Conservation (phyloP, 2,797 vertebrate species). For the Fundulus diaphanus region DNA sequence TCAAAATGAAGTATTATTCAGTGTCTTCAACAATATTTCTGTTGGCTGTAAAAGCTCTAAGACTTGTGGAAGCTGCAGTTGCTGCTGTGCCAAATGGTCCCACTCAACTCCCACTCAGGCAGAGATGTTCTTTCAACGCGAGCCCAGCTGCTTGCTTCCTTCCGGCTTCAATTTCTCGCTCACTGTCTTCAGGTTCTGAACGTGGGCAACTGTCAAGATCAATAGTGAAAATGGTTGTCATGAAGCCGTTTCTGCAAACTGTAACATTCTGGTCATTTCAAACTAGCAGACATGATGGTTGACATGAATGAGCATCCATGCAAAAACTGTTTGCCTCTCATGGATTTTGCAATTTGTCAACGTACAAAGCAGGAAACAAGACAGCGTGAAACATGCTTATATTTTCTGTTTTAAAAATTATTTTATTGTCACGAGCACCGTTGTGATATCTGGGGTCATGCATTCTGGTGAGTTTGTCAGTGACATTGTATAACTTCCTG, state of each 20-base stretch:
- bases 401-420: background rate
- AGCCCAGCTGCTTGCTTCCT: slow-evolving; percentile 40
- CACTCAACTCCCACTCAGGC: slow-evolving; percentile 62
- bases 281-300: background rate
- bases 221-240: slow-evolving; percentile 31
- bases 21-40: slow-evolving; percentile 30
- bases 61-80: slow-evolving; percentile 30
- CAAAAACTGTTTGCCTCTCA: background rate
- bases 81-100: slow-evolving; percentile 53
- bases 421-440: background rate
- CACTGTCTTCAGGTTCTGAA: slow-evolving; percentile 39
- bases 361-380: background rate
- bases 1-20: slow-evolving; percentile 11
- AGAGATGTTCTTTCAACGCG: slow-evolving; percentile 51
- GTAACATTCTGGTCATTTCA: background rate
- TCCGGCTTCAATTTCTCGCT: slow-evolving; percentile 46
- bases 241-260: slow-evolving; percentile 5
- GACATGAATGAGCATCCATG: background rate
- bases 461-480: background rate
- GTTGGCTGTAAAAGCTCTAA: slow-evolving; percentile 27
- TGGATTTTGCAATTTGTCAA: background rate
- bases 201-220: slow-evolving; percentile 45
- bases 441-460: background rate
- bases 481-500: background rate
- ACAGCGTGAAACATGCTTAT: background rate